A percentile compares a stretch with the other conserved stretches of the same genome.
phyloP scores from a whole-genome alignment of 1,140 invertebrate species.

The Bilobella aurantiaca region DNA sequence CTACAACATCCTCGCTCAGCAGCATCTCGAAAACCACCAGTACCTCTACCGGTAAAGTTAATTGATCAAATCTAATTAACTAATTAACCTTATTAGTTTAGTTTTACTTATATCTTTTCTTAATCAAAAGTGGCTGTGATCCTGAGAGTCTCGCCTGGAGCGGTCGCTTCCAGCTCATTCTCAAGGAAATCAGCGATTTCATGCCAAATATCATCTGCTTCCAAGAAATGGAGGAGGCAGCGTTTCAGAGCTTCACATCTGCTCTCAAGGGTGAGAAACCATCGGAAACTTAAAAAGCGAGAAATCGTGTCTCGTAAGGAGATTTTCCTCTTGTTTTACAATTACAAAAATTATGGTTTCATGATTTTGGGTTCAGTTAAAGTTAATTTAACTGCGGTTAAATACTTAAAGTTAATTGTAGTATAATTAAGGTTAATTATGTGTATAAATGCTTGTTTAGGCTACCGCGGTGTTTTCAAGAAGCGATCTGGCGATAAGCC shows the following conservation, averaged over 20 bases:
- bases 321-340: too few relatives aligned
- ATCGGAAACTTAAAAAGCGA: too few relatives aligned
- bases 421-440: too few relatives aligned
- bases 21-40: slow-evolving; percentile 59
- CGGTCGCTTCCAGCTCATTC: slow-evolving; percentile 53
- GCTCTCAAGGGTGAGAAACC: slow-evolving; percentile 39
- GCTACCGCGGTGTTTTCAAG: slow-evolving; percentile 58
- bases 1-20: slow-evolving; percentile 82
- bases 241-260: slow-evolving; percentile 52
- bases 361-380: not conserved
- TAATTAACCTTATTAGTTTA: slow-evolving; percentile 31
- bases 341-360: too few relatives aligned
- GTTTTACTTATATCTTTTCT: not conserved
- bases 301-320: too few relatives aligned
- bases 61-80: too few relatives aligned
- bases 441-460: slow-evolving; percentile 41
- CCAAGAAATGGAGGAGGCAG: slow-evolving; percentile 75
- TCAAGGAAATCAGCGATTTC: slow-evolving; percentile 56
- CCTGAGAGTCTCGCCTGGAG: slow-evolving; percentile 56
- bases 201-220: slow-evolving; percentile 69
- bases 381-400: not conserved
- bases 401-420: too few relatives aligned
- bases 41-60: slow-evolving; percentile 62
- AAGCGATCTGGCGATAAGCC: slow-evolving; percentile 56
- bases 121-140: not conserved